Base-by-base conservation (phyloP, 1,140 invertebrate species). In the Acyrthosiphon pisum region DNA sequence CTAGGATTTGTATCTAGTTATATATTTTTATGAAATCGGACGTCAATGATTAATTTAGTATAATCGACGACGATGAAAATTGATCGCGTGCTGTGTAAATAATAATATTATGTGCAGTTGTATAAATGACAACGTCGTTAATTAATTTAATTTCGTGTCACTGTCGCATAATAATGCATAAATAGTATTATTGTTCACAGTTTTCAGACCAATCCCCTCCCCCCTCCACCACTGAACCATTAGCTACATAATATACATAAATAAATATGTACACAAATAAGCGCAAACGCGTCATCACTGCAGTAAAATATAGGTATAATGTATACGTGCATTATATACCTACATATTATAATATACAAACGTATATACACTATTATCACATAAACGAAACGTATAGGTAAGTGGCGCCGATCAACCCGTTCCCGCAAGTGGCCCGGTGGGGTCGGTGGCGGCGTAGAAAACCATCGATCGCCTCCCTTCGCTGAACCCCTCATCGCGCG, bases 381-480 rank as follows among this genome's bases (percentile, higher is more conserved):
- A 76, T 18, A n/a, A n/a, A n/a, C 14, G 30, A 76, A 76, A 76
- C 44, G 26, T 20, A n/a, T n/a, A 48, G 50, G 53, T n/a, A 48
- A 87, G 53, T 88, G 46, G 87, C 87, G n/a, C 87, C 26, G 84
- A 53, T 50, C 46, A 48, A 37, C 35, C 46, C n/a, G 46, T 89
- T 83, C 18, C 76, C 35, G 84, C 0, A 87, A 87, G 84, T 30
- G 84, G 84, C 87, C n/a, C 87, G 46, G 14, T n/a, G 23, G 37
- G 83, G 44, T 88, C 46, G 86, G 14, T 22, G 48, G 46, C 14
- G 86, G 46, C 48, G 87, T 41, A 88, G 87, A 88, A 88, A 88
- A 53, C 90, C 90, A 91, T 91, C 90, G 90, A 91, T 91, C 76
- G 91, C 91, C 68, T 48, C 90, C 90, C 53, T 41, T 60, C 76